Evolutionary conservation across 2,797 vertebrate species (phyloP), one percentile per base, ranked within the genome.

Genomic region (Alfaro cultratus): DNA sequence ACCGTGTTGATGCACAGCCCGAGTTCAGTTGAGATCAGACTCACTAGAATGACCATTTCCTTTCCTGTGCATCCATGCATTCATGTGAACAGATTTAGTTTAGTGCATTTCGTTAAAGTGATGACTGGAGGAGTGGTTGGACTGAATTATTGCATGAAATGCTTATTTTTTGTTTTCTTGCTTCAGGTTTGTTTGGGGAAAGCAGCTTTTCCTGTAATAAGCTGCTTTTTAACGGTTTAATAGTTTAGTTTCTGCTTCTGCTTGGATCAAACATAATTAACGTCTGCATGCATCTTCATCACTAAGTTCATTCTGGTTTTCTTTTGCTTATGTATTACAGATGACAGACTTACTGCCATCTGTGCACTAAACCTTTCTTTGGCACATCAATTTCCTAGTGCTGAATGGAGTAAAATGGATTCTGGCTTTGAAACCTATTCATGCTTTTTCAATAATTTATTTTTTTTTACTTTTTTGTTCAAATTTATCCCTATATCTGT

Each of bases 271-370:
- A 79, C 60, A 41, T 79, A 77, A 94, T 86, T 84, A 82, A 91
- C 82, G 75, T 39, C 67, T 93, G 94, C 94, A 95, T 95, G 94
- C 60, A 7, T 87, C 72, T 89, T 83, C 89, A 71, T 76, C 34
- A 91, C 92, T 93, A 93, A 93, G 90, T 73, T 15, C 79, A 68
- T 39, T 72, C 26, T 81, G 77, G 55, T 31, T 29, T 75, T 62
- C 26, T 21, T 78, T 75, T 78, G 57, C 86, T 86, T 29, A 1
- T 31, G 29, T 45, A 36, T 76, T 75, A 10, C 76, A 51, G 49
- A 51, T 45, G 26, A n/a, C 51, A 74, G 51, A 84, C n/a, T 55
- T 18, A 49, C 41, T 83, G 31, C 34, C 6, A 77, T 82, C 82
- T 73, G 41, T 81, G 29, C 77, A 75, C 75, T 74, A 73, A 82